Percentiles rank a stretch among this genome's conserved stretches.
Evolutionary conservation across 2,113 vertebrate genomes (phyloP).

Genomic region (Triplophysa tibetana): DNA sequence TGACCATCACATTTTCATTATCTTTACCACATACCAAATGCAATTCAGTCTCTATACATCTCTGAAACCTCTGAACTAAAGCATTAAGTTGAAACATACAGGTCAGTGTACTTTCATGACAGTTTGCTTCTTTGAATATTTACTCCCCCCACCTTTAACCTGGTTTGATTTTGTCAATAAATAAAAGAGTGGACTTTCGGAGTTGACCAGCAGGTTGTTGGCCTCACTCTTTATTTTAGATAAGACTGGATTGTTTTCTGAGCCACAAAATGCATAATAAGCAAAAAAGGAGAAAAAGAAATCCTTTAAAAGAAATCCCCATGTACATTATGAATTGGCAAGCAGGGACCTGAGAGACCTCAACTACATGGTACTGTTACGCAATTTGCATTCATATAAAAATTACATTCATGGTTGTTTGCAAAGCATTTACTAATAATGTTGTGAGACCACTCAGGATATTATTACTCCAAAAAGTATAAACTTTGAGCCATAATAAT

Average conservation of each 20-base stretch:
- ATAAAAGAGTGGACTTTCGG: neutral
- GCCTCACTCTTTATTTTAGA: neutral
- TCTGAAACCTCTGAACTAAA: neutral
- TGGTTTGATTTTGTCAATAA: neutral
- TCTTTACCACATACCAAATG: neutral
- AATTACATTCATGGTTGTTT: neutral
- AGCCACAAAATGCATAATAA: constrained; percentile 27
- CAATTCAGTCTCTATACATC: neutral
- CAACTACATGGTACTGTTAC: neutral
- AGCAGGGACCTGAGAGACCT: neutral
- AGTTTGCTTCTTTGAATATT: neutral
- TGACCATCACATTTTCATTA: neutral
- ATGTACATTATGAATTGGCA: neutral
- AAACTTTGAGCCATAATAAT: neutral
- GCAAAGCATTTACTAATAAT: neutral
- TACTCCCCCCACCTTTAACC: neutral
- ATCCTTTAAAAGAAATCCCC: neutral
- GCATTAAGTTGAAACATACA: neutral
- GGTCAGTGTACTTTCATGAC: neutral
- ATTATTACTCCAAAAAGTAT: neutral
- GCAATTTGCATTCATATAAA: neutral
- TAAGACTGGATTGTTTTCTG: neutral
- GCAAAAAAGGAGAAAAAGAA: neutral
- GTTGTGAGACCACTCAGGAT: neutral
- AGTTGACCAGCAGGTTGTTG: constrained; percentile 7